phyloP scores from a whole-genome alignment of 2,888 invertebrate species.

The Mycalesis mineus region DNA sequence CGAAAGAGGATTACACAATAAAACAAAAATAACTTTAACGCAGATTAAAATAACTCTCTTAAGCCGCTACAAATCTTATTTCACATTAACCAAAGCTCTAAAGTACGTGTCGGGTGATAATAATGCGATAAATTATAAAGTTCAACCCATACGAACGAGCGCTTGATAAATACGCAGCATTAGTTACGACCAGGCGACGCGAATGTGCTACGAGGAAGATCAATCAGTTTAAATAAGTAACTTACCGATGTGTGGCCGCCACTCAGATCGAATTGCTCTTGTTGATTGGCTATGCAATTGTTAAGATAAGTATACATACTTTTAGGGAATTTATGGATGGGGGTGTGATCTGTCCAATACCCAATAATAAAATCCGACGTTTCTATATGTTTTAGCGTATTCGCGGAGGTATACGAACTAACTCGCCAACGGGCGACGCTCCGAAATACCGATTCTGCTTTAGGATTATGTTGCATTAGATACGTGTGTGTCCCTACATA shows the following conservation, averaged over 20 bases:
- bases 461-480: too few relatives aligned
- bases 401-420: too few relatives aligned
- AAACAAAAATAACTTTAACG: not conserved
- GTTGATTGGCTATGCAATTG: constrained; percentile 22
- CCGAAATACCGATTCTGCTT: too few relatives aligned
- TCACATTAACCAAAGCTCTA: constrained; percentile 2
- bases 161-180: constrained; percentile 12
- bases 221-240: constrained; percentile 24
- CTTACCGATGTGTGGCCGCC: constrained; percentile 22
- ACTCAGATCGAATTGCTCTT: constrained; percentile 24
- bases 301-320: constrained; percentile 1
- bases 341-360: too few relatives aligned
- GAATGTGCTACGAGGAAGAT: constrained; percentile 14
- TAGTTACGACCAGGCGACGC: constrained; percentile 7
- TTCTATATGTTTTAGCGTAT: too few relatives aligned
- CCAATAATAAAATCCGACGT: too few relatives aligned
- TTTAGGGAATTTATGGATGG: too few relatives aligned
- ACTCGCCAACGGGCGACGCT: too few relatives aligned
- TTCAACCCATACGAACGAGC: constrained; percentile 5
- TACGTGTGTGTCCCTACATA: too few relatives aligned
- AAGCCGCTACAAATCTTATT: not conserved
- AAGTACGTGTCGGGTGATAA: constrained; percentile 6
- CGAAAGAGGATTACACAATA: not conserved
- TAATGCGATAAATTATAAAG: constrained; percentile 11
- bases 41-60: not conserved